Percentiles rank a stretch among this genome's conserved stretches.
phyloP scores from a whole-genome alignment of 2,888 invertebrate species.

The Petrolisthes manimaculis region DNA sequence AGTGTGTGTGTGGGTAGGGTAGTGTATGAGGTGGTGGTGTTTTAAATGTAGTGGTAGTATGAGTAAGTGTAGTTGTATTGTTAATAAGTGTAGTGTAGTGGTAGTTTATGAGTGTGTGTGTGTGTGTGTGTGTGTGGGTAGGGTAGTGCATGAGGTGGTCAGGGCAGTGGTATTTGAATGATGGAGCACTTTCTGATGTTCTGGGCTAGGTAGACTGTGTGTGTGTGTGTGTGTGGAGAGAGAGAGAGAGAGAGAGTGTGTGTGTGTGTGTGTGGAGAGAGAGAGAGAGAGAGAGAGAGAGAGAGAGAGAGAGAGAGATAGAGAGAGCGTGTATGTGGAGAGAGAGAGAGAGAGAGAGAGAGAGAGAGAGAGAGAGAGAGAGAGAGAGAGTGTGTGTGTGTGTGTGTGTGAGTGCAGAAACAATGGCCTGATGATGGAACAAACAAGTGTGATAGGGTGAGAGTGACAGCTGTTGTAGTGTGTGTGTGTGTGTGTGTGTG shows the following conservation, averaged over 20 bases:
- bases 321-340: not conserved
- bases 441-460: not conserved
- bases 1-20: too few relatives aligned
- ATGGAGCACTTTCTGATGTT: too few relatives aligned
- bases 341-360: not conserved
- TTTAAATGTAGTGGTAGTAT: too few relatives aligned
- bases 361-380: not conserved
- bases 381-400: not conserved
- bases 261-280: not conserved
- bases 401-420: not conserved
- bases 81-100: too few relatives aligned
- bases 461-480: not conserved
- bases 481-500: not conserved
- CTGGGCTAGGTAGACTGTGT: too few relatives aligned
- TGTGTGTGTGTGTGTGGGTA: too few relatives aligned
- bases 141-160: too few relatives aligned
- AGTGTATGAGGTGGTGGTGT: too few relatives aligned
- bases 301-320: not conserved
- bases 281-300: not conserved
- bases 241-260: not conserved
- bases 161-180: too few relatives aligned
- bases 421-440: not conserved
- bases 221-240: too few relatives aligned
- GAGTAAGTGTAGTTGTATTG: too few relatives aligned
- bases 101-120: too few relatives aligned